Evolutionary conservation across 2,797 vertebrate species (phyloP).

Genomic region (Diglossa cyanea): DNA sequence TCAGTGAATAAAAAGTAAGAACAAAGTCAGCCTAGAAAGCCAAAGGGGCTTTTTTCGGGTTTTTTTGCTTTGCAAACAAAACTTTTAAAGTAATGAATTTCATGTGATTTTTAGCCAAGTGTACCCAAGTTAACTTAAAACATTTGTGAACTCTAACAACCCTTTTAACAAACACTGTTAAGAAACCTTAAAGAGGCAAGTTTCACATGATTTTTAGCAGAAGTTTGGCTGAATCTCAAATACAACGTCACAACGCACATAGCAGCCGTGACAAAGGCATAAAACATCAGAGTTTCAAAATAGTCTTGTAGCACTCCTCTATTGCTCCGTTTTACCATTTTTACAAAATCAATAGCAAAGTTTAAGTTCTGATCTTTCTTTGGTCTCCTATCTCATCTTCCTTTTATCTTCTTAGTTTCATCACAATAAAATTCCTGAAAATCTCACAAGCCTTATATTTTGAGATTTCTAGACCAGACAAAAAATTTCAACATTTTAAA

Average conservation of each 20-base stretch:
- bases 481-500: not conserved
- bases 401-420: not conserved
- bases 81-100: not conserved
- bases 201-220: not conserved
- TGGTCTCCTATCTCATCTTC: not conserved
- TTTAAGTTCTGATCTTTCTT: not conserved
- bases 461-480: not conserved
- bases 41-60: not conserved
- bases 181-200: not conserved
- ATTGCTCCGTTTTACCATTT: not conserved
- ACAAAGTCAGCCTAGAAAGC: not conserved
- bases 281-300: not conserved
- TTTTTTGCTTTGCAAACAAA: not conserved
- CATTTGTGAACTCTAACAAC: not conserved
- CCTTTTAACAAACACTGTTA: not conserved
- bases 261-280: not conserved
- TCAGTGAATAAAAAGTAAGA: not conserved
- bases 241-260: not conserved
- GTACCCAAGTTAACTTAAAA: not conserved
- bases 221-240: not conserved
- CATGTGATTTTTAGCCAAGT: not conserved
- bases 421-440: not conserved
- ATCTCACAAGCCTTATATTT: not conserved
- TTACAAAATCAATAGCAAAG: not conserved
- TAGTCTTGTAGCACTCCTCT: not conserved